Evolutionary conservation across 1,140 invertebrate species (phyloP).

Genomic region (Aphidius ervi): DNA sequence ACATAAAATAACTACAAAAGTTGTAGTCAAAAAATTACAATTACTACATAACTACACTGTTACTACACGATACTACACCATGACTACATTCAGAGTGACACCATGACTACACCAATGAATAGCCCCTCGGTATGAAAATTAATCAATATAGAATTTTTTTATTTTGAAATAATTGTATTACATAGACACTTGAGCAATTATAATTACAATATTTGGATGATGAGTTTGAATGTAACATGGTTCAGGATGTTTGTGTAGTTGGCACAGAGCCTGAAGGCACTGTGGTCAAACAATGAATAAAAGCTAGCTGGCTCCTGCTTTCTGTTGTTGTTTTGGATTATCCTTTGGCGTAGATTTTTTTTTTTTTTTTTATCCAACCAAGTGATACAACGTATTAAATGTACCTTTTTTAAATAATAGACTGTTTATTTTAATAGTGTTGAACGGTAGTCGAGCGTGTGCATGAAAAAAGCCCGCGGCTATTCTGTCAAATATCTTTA

Average conservation of each 20-base stretch:
- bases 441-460: conserved; percentile 26
- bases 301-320: conserved; percentile 12
- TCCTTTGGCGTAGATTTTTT: conserved; percentile 30
- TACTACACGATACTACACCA: no score
- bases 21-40: no score
- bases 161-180: no score
- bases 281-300: conserved; percentile 28
- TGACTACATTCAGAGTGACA: no score
- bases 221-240: not conserved
- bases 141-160: no score
- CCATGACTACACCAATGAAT: no score
- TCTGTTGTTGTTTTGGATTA: conserved; percentile 45
- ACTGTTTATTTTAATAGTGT: conserved; percentile 46
- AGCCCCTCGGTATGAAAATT: no score
- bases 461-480: conserved; percentile 14
- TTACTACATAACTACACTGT: no score
- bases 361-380: conserved; percentile 17
- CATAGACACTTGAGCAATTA: no score
- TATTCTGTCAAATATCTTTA: conserved; percentile 16
- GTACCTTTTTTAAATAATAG: conserved; percentile 33
- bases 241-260: conserved; percentile 18
- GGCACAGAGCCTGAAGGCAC: conserved; percentile 26
- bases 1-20: no score
- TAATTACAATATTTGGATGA: no score
- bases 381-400: conserved; percentile 37